A percentile compares a stretch with the other conserved stretches of the same genome.
phyloP scores from a whole-genome alignment of 2,113 vertebrate genomes.

The Nannobrachium achirus region DNA sequence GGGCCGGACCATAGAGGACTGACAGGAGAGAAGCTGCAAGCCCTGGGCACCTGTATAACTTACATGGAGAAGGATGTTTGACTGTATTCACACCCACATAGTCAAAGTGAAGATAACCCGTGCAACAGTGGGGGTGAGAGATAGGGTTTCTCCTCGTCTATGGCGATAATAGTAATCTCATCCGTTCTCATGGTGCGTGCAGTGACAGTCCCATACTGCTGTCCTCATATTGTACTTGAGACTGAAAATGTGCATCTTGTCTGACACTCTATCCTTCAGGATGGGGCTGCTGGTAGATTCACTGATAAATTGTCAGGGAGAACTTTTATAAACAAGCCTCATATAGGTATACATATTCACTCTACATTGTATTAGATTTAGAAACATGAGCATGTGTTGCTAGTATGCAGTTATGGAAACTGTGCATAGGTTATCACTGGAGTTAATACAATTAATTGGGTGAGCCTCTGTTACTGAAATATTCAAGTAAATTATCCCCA shows the following conservation, averaged over 20 bases:
- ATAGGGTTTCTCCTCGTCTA: constrained; percentile 48
- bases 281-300: constrained; percentile 5
- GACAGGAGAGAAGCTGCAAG: constrained; percentile 10
- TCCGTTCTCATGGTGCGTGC: constrained; percentile 21
- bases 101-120: constrained; percentile 32
- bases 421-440: constrained; percentile 27
- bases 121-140: neutral
- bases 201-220: neutral
- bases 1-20: neutral
- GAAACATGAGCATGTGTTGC: constrained; percentile 29
- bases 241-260: constrained; percentile 15
- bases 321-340: constrained; percentile 25
- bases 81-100: constrained; percentile 22
- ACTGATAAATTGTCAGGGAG: neutral
- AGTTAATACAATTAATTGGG: constrained; percentile 5
- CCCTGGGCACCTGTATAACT: constrained; percentile 38
- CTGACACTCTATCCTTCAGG: constrained; percentile 31
- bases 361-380: neutral
- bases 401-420: constrained; percentile 33
- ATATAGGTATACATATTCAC: constrained; percentile 5
- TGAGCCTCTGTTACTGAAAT: neutral
- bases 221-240: constrained; percentile 8
- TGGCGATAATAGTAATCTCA: constrained; percentile 45
- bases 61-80: constrained; percentile 14
- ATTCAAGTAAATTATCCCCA: neutral